Conservation (phyloP, 2,797 vertebrate genomes). For the Onychomys torridus region DNA sequence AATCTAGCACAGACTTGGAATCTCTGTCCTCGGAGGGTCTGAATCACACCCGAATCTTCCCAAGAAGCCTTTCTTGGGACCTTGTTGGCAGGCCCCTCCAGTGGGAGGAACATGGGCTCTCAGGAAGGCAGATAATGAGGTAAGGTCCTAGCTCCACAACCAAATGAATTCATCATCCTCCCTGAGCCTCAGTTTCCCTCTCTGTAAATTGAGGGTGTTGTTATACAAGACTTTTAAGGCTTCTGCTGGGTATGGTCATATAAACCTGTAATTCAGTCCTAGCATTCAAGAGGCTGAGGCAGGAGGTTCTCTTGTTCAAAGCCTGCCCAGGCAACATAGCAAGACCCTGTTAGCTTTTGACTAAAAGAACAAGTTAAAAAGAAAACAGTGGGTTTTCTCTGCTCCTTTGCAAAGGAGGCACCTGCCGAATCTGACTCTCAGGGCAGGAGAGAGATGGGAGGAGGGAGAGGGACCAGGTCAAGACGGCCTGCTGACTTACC, state of each 20-base stretch:
- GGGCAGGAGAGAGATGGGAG: background rate
- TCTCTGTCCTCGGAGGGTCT: background rate
- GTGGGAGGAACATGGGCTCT: background rate
- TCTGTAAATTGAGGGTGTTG: background rate
- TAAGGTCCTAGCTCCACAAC: background rate
- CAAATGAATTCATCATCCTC: background rate
- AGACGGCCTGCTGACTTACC: slow-evolving; percentile 84
- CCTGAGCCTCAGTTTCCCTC: background rate
- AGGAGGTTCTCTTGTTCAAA: background rate
- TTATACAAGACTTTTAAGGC: background rate
- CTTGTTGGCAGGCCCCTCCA: background rate
- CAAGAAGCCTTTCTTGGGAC: background rate
- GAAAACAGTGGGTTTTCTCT: background rate
- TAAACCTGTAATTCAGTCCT: background rate
- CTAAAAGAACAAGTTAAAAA: slow-evolving; percentile 25
- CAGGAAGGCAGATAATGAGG: background rate
- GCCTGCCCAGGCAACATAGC: no score
- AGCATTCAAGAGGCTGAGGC: background rate
- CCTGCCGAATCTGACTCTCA: background rate
- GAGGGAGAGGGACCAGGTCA: rapidly evolving
- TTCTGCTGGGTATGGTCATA: background rate
- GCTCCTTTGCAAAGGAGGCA: background rate
- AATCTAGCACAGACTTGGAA: background rate
- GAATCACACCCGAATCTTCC: background rate
- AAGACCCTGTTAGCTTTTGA: background rate